Evolutionary conservation across 2,113 vertebrate genomes (phyloP).

Genomic region (Ageneiosus marmoratus): DNA sequence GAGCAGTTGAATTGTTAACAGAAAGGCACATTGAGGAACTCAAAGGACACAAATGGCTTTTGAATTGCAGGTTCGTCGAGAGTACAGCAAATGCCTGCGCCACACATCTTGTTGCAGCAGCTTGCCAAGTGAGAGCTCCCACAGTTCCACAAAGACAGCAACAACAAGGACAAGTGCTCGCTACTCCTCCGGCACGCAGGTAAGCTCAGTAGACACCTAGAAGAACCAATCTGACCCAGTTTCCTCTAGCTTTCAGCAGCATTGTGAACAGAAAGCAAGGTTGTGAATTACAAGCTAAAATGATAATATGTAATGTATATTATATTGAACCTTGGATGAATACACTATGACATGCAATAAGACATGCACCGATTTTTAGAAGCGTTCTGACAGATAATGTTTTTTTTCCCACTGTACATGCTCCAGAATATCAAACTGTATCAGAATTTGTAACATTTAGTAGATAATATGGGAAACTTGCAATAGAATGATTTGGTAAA

Average conservation of each 20-base stretch:
- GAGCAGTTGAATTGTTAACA: conserved; percentile 9
- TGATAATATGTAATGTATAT: background rate
- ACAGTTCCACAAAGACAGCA: conserved; percentile 92
- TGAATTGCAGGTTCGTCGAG: conserved; percentile 88
- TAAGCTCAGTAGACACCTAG: conserved; percentile 60
- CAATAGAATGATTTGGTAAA: background rate
- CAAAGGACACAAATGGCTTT: conserved; percentile 20
- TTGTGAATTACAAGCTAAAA: background rate
- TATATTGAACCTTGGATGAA: background rate
- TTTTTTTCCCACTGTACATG: background rate
- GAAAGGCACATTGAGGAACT: background rate
- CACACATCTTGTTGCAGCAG: conserved; percentile 94
- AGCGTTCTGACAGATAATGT: background rate
- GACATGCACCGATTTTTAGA: conserved; percentile 3
- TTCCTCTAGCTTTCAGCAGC: conserved; percentile 27
- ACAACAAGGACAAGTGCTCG: conserved; percentile 93
- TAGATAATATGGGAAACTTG: background rate
- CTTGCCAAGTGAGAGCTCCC: conserved; percentile 91
- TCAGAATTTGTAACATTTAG: background rate
- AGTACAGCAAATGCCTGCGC: conserved; percentile 96
- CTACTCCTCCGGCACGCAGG: conserved; percentile 98
- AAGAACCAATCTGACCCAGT: conserved; percentile 46
- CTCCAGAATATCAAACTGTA: background rate
- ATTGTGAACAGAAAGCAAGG: background rate
- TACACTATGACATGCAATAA: background rate